These are phyloP conservation scores for Bos indicus DNA, from an alignment of 2,113 vertebrate species.

Conservation along the genomic window DNA sequence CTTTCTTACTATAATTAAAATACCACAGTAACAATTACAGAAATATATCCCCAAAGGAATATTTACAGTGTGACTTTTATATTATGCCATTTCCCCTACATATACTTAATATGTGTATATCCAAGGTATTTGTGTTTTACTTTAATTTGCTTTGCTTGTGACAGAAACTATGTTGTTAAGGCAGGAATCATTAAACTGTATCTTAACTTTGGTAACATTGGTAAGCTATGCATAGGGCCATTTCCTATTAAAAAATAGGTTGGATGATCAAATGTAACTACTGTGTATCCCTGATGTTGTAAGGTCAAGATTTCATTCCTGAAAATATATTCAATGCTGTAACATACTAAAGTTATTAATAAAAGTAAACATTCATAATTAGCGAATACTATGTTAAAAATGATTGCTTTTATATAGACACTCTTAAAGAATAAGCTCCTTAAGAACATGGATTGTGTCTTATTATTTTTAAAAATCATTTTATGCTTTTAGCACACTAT, in stretches of 20 bases:
- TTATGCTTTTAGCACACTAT: neutral
- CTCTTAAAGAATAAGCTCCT: neutral
- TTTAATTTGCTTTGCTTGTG: neutral
- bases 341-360: neutral
- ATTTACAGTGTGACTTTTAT: slow-evolving; percentile 14
- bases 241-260: neutral
- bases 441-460: neutral
- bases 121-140: neutral
- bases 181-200: neutral
- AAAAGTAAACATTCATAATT: neutral
- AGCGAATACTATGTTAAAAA: neutral
- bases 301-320: neutral
- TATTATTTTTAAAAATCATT: neutral
- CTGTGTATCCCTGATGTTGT: neutral
- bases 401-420: neutral
- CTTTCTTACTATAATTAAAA: slow-evolving; percentile 37
- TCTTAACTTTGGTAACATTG: neutral
- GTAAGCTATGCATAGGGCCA: neutral
- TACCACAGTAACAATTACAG: neutral
- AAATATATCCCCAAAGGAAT: neutral
- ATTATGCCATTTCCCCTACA: neutral
- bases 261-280: neutral
- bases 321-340: neutral
- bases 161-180: neutral
- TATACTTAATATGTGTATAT: neutral